These are phyloP conservation scores for Drosophila eohydei DNA, from an alignment of 2,888 invertebrate genomes.

Conservation along the genomic window DNA sequence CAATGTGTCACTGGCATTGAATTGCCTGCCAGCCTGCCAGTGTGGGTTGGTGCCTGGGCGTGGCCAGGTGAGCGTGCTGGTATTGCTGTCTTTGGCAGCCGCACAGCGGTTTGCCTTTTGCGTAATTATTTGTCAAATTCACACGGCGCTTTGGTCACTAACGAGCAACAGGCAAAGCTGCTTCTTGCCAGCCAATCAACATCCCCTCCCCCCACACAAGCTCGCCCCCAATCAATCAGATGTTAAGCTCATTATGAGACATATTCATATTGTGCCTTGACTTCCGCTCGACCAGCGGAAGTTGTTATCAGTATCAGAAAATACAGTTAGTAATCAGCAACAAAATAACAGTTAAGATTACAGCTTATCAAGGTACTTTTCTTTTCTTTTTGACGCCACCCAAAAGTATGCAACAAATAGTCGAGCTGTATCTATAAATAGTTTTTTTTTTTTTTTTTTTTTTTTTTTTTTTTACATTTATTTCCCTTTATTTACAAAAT, in stretches of 20 bases:
- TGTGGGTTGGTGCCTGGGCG: background rate
- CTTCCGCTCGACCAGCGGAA: constrained; percentile 66
- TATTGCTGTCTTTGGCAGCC: constrained; percentile 49
- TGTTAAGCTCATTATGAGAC: constrained; percentile 47
- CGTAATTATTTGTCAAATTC: constrained; percentile 81
- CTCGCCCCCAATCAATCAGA: constrained; percentile 73
- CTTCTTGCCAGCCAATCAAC: constrained; percentile 6
- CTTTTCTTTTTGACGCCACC: constrained; percentile 34
- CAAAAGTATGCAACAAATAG: constrained; percentile 58
- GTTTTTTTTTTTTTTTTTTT: no score
- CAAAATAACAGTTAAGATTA: constrained; percentile 54
- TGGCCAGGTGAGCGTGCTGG: constrained; percentile 1
- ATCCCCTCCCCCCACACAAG: background rate
- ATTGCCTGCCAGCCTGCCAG: constrained; percentile 35
- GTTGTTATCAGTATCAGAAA: constrained; percentile 59
- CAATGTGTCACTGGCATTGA: constrained; percentile 70
- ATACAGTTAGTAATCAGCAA: constrained; percentile 2
- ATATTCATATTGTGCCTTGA: constrained; percentile 57
- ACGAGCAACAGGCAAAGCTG: constrained; percentile 62
- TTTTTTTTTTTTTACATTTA: no score
- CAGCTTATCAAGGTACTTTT: constrained; percentile 10
- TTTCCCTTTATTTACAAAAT: constrained; percentile 48
- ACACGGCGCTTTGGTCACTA: constrained; percentile 61
- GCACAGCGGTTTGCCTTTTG: constrained; percentile 64
- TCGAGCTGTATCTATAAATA: background rate